Evolutionary conservation across 2,888 invertebrate genomes (phyloP).

Genomic region (Aquatica leii): DNA sequence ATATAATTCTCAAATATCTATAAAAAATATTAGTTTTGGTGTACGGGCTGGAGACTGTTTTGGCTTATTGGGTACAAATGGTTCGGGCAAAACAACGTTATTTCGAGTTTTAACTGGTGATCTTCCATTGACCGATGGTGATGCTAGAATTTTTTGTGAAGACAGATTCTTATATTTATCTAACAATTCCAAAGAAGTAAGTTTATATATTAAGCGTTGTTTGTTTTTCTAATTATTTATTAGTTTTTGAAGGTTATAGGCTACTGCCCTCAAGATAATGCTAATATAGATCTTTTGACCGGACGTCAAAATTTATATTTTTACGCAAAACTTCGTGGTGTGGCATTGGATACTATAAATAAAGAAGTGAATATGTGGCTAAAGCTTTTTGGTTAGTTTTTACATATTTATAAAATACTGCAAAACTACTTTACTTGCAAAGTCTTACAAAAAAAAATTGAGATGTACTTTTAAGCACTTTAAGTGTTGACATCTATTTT

Average conservation of each 20-base stretch:
- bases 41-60: slow-evolving; percentile 79
- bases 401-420: too few relatives aligned
- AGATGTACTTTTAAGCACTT: too few relatives aligned
- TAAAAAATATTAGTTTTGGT: slow-evolving; percentile 74
- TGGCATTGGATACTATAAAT: slow-evolving; percentile 59
- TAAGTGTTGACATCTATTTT: background rate
- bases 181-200: slow-evolving; percentile 14
- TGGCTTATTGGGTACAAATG: slow-evolving; percentile 84
- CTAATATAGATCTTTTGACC: slow-evolving; percentile 79
- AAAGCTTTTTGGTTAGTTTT: slow-evolving; percentile 63
- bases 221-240: background rate
- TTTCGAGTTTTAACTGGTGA: slow-evolving; percentile 85
- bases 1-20: too few relatives aligned
- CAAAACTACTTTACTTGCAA: too few relatives aligned
- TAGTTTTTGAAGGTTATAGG: slow-evolving; percentile 80
- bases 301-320: slow-evolving; percentile 76
- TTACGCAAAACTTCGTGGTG: slow-evolving; percentile 78
- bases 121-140: slow-evolving; percentile 38
- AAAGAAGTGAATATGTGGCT: slow-evolving; percentile 68
- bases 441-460: too few relatives aligned
- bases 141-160: slow-evolving; percentile 11
- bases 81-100: slow-evolving; percentile 86
- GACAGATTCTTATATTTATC: slow-evolving; percentile 11
- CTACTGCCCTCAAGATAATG: slow-evolving; percentile 92
- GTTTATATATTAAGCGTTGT: background rate